Base-by-base conservation (phyloP, 2,888 invertebrate genomes). In the Chesias legatella region DNA sequence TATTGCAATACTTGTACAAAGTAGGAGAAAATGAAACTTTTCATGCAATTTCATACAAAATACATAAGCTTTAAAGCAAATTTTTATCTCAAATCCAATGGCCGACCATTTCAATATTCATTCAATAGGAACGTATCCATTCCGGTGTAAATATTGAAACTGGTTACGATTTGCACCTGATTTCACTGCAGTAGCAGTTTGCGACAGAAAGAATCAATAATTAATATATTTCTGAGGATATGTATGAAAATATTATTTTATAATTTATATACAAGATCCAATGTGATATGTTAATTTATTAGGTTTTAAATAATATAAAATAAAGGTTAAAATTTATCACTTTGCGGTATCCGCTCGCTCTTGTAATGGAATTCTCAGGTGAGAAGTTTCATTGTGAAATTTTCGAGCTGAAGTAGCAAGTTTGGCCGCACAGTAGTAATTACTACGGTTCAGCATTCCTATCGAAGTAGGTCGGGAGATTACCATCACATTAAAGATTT, bases 141-240 rank as follows among this genome's bases (percentile, higher is more conserved):
- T 3, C 2, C 21, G 9, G 9, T 26, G 33, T 37, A 31, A 43
- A 43, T 37, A 42, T 34, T 40, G 30, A 46, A 46, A 42, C 37
- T 34, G 31, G 8, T 36, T 46, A 34, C 41, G 41, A 42, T 46
- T 46, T 46, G 23, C 37, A 42, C 21, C 26, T 23, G 30, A 31
- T 34, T 33, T 21, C 22, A 9, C 23, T 23, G 38, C 17, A 8
- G 13, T 17, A n/a, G n/a, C n/a, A n/a, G n/a, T n/a, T n/a, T n/a
- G n/a, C n/a, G n/a, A n/a, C n/a, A n/a, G n/a, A n/a, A n/a, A n/a
- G n/a, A n/a, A n/a, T n/a, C n/a, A n/a, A n/a, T n/a, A n/a, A n/a
- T n/a, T n/a, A n/a, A n/a, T n/a, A n/a, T n/a, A n/a, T n/a, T n/a
- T n/a, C n/a, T n/a, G n/a, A n/a, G n/a, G n/a, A n/a, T n/a, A n/a